A percentile compares a stretch with the other conserved stretches of the same genome.
phyloP scores from a whole-genome alignment of 2,888 invertebrate genomes.

The Cryptus armator region DNA sequence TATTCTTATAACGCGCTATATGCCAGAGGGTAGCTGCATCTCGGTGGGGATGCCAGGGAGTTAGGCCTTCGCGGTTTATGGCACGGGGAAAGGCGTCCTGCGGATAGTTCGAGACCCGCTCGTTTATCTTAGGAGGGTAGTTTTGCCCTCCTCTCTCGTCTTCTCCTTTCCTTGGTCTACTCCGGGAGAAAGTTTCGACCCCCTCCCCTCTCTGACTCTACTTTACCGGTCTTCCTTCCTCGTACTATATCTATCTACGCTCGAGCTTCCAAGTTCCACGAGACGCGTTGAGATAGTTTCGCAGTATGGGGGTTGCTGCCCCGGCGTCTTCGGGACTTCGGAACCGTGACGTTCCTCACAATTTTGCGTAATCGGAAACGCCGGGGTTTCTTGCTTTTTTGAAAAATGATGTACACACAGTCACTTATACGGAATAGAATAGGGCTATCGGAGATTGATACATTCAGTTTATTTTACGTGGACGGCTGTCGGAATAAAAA shows the following conservation, averaged over 20 bases:
- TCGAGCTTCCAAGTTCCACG: constrained; percentile 47
- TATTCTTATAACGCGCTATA: background rate
- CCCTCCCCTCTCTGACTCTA: constrained; percentile 24
- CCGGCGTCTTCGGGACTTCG: constrained; percentile 18
- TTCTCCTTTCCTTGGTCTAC: constrained; percentile 35
- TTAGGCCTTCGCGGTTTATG: constrained; percentile 69
- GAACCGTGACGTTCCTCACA: constrained; percentile 1
- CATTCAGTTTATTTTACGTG: background rate
- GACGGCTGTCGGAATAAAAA: too few species aligned
- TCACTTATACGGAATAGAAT: background rate
- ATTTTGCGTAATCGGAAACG: constrained; percentile 35
- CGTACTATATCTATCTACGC: constrained; percentile 16
- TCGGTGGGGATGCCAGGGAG: constrained; percentile 51
- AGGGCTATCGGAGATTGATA: background rate
- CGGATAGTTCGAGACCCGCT: constrained; percentile 61
- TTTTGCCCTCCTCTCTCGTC: constrained; percentile 30
- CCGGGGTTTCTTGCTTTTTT: background rate
- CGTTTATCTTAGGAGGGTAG: constrained; percentile 65
- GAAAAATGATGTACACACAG: background rate
- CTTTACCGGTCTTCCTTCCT: constrained; percentile 27
- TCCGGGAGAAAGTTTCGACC: constrained; percentile 53
- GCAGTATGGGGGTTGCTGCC: constrained; percentile 17
- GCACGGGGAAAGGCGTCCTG: constrained; percentile 47
- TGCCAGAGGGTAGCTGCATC: background rate
- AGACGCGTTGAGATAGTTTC: constrained; percentile 51